Base-by-base conservation (phyloP, 2,888 invertebrate species). In the Thymelicus lineola region DNA sequence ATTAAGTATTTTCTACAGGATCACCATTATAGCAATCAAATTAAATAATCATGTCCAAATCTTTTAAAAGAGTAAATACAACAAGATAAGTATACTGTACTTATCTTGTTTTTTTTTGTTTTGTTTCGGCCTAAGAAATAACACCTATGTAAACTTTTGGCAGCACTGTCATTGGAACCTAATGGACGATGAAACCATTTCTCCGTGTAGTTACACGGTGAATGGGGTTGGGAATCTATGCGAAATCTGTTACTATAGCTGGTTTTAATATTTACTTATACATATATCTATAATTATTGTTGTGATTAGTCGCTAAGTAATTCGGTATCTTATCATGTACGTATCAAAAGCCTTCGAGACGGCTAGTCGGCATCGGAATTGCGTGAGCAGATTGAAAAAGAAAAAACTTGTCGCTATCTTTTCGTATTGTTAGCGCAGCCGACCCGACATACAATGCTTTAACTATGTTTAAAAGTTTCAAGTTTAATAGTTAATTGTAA, bases 381-480 rank as follows among this genome's bases (percentile, higher is more conserved):
- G 72, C 66, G 53, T 7, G 46, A 15, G 9, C 17, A 50, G 66
- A 66, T n/a, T 7, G 55, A 55, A 55, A 35, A 35, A 35, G 10
- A 50, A 28, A n/a, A 20, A n/a, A 46, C 35, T 6, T 15, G 42
- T 65, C 61, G 28, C 38, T 59, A 36, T 57, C 58, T 42, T 61
- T 65, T 66, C 59, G 36, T 57, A 20, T 42, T 71, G 73, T 72
- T 76, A 74, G 79, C 81, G 80, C 86, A 78, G 81, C 84, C 85
- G 87, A 80, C 80, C 76, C 83, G 86, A 87, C 89, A 86, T 76
- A 86, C 79, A 91, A 93, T 91, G 93, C 93, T 93, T 93, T 93
- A 93, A 93, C 86, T 93, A 93, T 81, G 83, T 85, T 88, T 91
- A 88, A 93, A 91, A 89, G 88, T 91, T 92, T 86, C 90, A 87